A percentile compares a stretch with the other conserved stretches of the same genome.
Evolutionary conservation across 2,113 vertebrate genomes (phyloP).

Genomic region (Gavialis gangeticus): DNA sequence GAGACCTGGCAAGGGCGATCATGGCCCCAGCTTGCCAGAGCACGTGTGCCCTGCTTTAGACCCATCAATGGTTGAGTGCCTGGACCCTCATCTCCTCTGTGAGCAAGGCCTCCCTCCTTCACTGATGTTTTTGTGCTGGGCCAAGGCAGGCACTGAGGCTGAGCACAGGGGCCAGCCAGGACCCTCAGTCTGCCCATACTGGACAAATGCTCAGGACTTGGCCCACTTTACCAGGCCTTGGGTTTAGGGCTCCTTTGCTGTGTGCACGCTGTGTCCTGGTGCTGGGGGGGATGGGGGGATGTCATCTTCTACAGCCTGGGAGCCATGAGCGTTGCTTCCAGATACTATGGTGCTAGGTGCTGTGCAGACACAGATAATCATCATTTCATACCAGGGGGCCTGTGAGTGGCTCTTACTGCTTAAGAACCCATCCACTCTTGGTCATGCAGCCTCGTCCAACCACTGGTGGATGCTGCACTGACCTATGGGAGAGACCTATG

Average conservation of each 20-base stretch:
- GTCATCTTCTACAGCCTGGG: background rate
- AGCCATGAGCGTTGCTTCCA: background rate
- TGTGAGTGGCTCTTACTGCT: background rate
- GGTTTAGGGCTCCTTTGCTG: background rate
- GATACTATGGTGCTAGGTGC: background rate
- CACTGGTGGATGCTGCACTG: background rate
- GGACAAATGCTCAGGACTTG: background rate
- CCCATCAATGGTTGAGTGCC: background rate
- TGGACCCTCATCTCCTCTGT: background rate
- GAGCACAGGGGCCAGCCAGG: background rate
- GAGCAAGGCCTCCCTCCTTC: background rate
- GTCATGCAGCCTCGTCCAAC: background rate
- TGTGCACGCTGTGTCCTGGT: background rate
- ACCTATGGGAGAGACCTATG: no score
- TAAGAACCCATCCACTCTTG: background rate
- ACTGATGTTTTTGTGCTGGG: background rate
- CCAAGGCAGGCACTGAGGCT: background rate
- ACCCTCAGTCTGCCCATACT: background rate
- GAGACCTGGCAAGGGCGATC: background rate
- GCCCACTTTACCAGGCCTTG: background rate
- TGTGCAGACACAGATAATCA: background rate
- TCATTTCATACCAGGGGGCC: background rate
- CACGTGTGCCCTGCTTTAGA: background rate
- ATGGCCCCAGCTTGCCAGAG: background rate
- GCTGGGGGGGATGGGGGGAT: background rate